Evolutionary conservation across 1,140 invertebrate genomes (phyloP).

Genomic region (Pseudomyrmex gracilis): DNA sequence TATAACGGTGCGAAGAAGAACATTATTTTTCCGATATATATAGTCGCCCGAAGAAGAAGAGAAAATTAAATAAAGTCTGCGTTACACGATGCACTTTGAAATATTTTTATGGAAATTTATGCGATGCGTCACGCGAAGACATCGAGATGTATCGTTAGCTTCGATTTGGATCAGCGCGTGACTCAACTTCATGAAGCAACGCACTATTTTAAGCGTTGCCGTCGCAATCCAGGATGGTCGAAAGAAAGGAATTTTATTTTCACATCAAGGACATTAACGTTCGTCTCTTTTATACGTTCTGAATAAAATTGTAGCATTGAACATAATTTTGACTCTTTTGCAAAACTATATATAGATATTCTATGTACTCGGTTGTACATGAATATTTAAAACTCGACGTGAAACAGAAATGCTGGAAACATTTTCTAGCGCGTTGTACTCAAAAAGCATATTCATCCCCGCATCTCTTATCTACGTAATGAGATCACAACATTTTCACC

Average conservation of each 20-base stretch:
- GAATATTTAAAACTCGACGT: conserved; percentile 23
- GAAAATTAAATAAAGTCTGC: neutral
- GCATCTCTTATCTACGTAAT: neutral
- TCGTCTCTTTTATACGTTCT: too few species aligned
- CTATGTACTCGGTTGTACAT: neutral
- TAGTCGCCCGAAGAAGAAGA: neutral
- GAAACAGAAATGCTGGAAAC: neutral
- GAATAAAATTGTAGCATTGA: too few species aligned
- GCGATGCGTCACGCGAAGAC: neutral
- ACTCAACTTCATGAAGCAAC: conserved; percentile 57
- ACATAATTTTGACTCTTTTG: too few species aligned
- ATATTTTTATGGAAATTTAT: neutral
- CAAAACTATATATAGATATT: too few species aligned
- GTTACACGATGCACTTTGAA: neutral
- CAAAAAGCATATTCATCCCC: neutral
- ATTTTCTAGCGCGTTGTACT: neutral
- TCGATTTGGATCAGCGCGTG: conserved; percentile 21
- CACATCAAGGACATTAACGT: neutral
- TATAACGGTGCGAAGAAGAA: too few species aligned
- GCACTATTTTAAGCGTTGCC: conserved; percentile 47
- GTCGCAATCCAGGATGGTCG: neutral
- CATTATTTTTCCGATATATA: too few species aligned
- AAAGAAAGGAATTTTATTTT: conserved; percentile 13
- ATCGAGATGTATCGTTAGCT: neutral
- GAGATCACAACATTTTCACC: conserved; percentile 23